Conservation (phyloP, 2,888 invertebrate species). For the Eudemis profundana region DNA sequence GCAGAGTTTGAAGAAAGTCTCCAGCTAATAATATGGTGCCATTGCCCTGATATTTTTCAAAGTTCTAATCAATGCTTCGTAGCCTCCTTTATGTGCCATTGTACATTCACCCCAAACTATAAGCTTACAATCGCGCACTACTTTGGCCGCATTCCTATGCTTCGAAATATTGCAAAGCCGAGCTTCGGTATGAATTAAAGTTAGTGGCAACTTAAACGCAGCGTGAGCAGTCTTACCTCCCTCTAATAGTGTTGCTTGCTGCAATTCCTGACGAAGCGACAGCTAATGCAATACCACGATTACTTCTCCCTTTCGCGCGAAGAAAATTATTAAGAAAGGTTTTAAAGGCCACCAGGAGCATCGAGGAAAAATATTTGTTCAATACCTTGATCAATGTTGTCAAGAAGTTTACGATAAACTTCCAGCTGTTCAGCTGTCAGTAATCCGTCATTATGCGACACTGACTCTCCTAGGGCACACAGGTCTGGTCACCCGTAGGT, state of each 20-base stretch:
- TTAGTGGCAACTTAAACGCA: slow-evolving; percentile 24
- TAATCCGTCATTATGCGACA: background rate
- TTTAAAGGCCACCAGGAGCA: background rate
- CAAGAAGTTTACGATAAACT: background rate
- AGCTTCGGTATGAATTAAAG: slow-evolving; percentile 48
- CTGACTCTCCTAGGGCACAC: background rate
- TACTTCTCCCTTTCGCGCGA: background rate
- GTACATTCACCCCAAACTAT: slow-evolving; percentile 41
- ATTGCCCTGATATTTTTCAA: slow-evolving; percentile 46
- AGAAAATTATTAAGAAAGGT: background rate
- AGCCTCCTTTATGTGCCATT: slow-evolving; percentile 41
- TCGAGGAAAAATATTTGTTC: background rate
- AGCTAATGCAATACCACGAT: background rate
- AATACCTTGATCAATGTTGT: background rate
- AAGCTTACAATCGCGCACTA: slow-evolving; percentile 21
- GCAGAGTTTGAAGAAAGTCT: slow-evolving; percentile 45
- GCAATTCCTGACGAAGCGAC: slow-evolving; percentile 2
- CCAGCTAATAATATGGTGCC: slow-evolving; percentile 42
- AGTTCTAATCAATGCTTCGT: slow-evolving; percentile 44
- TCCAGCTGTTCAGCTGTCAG: background rate
- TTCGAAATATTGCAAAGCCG: slow-evolving; percentile 24
- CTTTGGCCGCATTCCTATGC: background rate
- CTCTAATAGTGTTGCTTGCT: background rate
- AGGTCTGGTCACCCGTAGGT: background rate
- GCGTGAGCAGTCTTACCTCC: background rate